A percentile compares a stretch with the other conserved stretches of the same genome.
These are phyloP conservation scores for Zophobas atratus DNA, from an alignment of 1,140 invertebrate species.

Conservation along the genomic window DNA sequence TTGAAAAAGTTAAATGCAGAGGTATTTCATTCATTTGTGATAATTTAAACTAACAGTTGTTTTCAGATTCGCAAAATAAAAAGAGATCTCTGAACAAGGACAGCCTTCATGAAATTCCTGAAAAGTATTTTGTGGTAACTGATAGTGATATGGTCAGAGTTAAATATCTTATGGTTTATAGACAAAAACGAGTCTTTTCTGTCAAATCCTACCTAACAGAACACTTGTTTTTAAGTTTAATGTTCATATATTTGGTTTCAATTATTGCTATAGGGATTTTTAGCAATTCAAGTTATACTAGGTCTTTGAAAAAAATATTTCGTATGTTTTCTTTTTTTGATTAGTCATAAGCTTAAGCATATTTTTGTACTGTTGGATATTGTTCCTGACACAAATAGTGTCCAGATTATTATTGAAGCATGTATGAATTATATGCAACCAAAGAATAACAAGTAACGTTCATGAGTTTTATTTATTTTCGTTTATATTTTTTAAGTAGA, in stretches of 20 bases:
- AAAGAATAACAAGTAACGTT: no score
- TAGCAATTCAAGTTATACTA: conserved; percentile 19
- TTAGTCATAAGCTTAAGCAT: neutral
- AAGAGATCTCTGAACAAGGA: conserved; percentile 66
- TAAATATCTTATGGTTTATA: conserved; percentile 85
- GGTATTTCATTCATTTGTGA: conserved; percentile 48
- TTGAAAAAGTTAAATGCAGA: conserved; percentile 72
- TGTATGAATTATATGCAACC: no score
- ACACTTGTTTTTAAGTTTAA: conserved; percentile 1
- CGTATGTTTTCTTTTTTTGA: neutral
- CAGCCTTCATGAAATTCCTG: conserved; percentile 74
- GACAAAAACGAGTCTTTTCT: conserved; percentile 67
- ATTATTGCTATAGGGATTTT: conserved; percentile 18
- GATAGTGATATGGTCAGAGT: conserved; percentile 85
- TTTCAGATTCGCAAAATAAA: conserved; percentile 64
- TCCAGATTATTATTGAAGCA: no score
- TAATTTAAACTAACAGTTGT: conserved; percentile 20
- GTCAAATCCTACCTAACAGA: conserved; percentile 25
- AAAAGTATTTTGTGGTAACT: conserved; percentile 82
- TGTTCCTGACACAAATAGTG: neutral
- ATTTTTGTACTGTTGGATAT: conserved; percentile 1
- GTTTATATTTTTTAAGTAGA: no score
- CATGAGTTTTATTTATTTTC: no score
- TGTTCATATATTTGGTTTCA: conserved; percentile 30
- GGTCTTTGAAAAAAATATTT: conserved; percentile 1